Conservation (phyloP, 2,797 vertebrate species). For the Podarcis lilfordi region DNA sequence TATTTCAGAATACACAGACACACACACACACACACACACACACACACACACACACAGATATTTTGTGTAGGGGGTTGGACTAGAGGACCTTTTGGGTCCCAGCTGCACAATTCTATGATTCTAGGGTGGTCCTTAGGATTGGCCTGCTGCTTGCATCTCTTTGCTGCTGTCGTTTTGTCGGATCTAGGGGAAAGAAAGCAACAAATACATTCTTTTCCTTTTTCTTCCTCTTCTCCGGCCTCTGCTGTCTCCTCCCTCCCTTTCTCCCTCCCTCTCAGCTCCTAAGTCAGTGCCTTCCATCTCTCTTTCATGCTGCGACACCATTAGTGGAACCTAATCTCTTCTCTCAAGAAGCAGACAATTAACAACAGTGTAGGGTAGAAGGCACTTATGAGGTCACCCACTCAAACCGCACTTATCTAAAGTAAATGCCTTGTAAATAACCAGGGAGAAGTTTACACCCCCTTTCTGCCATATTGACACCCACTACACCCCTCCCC, state of each 20-base stretch:
- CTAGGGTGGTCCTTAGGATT: not conserved
- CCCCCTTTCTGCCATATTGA: constrained; percentile 21
- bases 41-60: too few species aligned
- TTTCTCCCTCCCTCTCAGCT: not conserved
- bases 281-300: constrained; percentile 54
- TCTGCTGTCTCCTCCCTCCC: not conserved
- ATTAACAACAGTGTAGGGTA: constrained; percentile 50
- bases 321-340: constrained; percentile 70
- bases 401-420: constrained; percentile 57
- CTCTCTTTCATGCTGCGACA: constrained; percentile 69
- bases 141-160: not conserved
- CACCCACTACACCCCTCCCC: constrained; percentile 26
- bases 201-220: too few species aligned
- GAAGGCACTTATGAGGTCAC: constrained; percentile 68
- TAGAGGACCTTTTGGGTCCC: not conserved
- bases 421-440: constrained; percentile 65
- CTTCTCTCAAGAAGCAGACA: constrained; percentile 59
- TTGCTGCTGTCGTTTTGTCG: not conserved
- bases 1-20: too few species aligned
- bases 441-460: constrained; percentile 62
- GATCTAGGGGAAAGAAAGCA: not conserved
- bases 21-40: too few species aligned
- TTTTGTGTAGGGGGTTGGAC: too few species aligned
- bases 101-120: not conserved
- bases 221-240: not conserved